Conservation (phyloP, 2,113 vertebrate species). For the Syngnathus floridae region DNA sequence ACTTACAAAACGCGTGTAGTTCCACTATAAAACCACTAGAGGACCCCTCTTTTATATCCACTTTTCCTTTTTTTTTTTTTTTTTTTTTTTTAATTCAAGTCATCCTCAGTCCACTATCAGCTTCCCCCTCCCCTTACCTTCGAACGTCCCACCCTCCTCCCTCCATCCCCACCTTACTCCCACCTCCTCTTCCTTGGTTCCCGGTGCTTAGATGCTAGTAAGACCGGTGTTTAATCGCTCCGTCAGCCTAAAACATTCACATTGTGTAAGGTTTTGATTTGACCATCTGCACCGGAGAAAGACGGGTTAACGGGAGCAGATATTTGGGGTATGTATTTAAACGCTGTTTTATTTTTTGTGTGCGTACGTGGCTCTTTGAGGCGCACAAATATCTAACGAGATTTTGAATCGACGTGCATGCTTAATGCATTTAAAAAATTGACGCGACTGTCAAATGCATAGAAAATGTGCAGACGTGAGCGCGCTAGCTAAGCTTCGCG, state of each 20-base stretch:
- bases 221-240: conserved; percentile 46
- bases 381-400: neutral
- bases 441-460: neutral
- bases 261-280: conserved; percentile 20
- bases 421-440: neutral
- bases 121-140: conserved; percentile 6
- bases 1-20: conserved; percentile 18
- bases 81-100: conserved; percentile 1
- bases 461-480: neutral
- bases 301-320: conserved; percentile 26
- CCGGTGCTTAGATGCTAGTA: conserved; percentile 54
- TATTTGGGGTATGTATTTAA: conserved; percentile 52
- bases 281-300: conserved; percentile 6
- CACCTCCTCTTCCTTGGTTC: conserved; percentile 38
- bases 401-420: neutral
- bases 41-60: conserved; percentile 31
- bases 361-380: neutral
- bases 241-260: conserved; percentile 27
- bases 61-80: neutral
- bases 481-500: neutral
- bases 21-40: conserved; percentile 53
- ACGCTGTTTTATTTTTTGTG: neutral
- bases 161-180: conserved; percentile 31
- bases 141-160: conserved; percentile 4
- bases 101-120: conserved; percentile 23